These are phyloP conservation scores for Nylanderia fulva DNA, from an alignment of 1,140 invertebrate species.

Conservation along the genomic window DNA sequence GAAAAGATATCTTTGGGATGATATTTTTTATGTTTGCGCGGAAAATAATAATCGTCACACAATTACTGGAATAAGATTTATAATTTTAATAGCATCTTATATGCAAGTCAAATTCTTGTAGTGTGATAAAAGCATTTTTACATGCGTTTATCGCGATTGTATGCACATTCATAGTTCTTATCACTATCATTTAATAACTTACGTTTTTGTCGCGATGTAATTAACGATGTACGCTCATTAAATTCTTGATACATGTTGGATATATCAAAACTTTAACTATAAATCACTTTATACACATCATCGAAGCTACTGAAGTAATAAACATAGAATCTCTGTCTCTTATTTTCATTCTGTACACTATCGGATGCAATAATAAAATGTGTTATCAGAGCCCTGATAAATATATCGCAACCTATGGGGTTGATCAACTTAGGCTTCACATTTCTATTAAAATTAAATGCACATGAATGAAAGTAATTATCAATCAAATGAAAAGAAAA, in stretches of 20 bases:
- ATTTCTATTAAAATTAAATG: neutral
- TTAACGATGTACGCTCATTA: slow-evolving; percentile 43
- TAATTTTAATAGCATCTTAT: neutral
- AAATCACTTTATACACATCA: neutral
- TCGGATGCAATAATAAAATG: neutral
- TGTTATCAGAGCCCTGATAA: slow-evolving; percentile 19
- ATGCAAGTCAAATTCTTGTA: neutral
- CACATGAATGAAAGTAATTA: neutral
- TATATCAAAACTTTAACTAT: neutral
- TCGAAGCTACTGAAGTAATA: neutral
- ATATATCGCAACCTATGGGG: neutral
- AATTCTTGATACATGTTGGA: slow-evolving; percentile 23
- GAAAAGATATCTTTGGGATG: neutral
- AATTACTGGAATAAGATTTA: neutral
- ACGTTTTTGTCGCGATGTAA: slow-evolving; percentile 48
- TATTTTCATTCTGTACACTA: neutral
- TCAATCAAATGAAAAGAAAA: neutral
- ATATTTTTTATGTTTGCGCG: neutral
- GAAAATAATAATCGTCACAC: slow-evolving; percentile 4
- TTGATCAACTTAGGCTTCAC: neutral
- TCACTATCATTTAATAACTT: slow-evolving; percentile 39
- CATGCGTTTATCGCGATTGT: neutral
- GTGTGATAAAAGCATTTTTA: neutral
- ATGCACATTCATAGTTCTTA: neutral
- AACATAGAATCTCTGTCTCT: neutral